Evolutionary conservation across 2,888 invertebrate species (phyloP), one percentile per base, ranked within the genome.

Genomic region (Xestoiulus laeticollis): DNA sequence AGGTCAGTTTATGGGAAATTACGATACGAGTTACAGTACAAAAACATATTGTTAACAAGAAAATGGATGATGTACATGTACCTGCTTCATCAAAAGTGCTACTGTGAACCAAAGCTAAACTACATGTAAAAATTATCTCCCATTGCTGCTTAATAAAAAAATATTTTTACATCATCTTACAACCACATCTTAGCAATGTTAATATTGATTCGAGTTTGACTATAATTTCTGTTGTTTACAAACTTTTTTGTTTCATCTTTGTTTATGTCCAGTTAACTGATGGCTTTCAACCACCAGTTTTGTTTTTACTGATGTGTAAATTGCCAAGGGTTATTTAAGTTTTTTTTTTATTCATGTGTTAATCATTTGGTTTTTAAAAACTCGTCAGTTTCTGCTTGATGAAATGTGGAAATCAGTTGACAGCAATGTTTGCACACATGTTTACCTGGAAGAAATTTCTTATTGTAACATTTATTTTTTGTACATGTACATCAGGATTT

Each of bases 321-420:
- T 78, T 30, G 30, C 78, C 78, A 32, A 30, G 30, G 78, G 78
- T 30, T 78, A 30, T 78, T 78, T 78, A 8, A 30, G 5, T 32
- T 78, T 48, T 30, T 19, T 12, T 48, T 26, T 4, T 30, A 14
- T 78, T 16, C 30, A 14, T 78, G 78, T 78, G 78, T 78, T 78
- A 22, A 68, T 68, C 22, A 30, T 78, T 78, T 10, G 30, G 78
- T 30, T 78, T 78, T 3, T 78, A 16, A 30, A n/a, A 78, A 26
- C 78, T 32, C 59, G n/a, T 22, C 10, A 68, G 59, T 68, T 68
- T 78, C 78, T 30, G 78, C 30, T 78, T 78, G 78, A 32, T 78
- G 78, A 78, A 78, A 78, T 78, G 78, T 78, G 78, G 78, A 26
- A 78, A 30, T 78, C 30, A 78, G 78, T 78, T 78, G 78, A 78